phyloP scores from a whole-genome alignment of 2,797 vertebrate species.

The Momotus momota region DNA sequence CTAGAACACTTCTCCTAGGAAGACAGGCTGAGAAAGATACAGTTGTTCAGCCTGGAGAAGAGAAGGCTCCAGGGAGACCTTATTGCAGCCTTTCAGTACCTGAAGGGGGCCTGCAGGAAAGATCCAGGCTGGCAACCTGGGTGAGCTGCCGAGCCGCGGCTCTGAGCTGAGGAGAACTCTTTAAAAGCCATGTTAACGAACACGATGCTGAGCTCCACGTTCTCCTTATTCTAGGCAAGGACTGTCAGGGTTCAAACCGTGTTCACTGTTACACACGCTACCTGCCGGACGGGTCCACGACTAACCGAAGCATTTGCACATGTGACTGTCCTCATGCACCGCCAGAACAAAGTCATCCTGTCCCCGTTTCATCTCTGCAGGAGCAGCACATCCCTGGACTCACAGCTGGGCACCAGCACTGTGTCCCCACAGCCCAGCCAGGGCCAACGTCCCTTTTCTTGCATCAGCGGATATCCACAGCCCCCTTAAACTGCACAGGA shows the following conservation, averaged over 20 bases:
- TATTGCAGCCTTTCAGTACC: too few species aligned
- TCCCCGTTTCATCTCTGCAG: not conserved
- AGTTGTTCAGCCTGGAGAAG: not conserved
- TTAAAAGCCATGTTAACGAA: not conserved
- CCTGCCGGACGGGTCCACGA: fast-evolving
- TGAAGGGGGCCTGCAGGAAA: too few species aligned
- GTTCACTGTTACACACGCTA: not conserved
- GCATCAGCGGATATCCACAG: fast-evolving
- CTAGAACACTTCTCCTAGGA: not conserved
- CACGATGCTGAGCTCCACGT: fast-evolving
- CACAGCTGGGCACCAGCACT: not conserved
- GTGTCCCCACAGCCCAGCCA: fast-evolving
- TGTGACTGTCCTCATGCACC: fast-evolving
- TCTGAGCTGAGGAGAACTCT: not conserved
- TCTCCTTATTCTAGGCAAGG: not conserved
- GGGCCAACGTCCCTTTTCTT: not conserved
- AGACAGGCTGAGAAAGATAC: too few species aligned
- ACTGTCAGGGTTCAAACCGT: not conserved
- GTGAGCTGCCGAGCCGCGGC: not conserved
- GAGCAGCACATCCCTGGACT: not conserved
- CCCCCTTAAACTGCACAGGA: fast-evolving
- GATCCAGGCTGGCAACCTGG: not conserved
- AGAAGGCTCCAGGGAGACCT: too few species aligned
- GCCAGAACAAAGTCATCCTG: not conserved
- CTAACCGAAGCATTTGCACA: fast-evolving